Conservation (phyloP, 2,113 vertebrate species). For the Sapayoa aenigma region DNA sequence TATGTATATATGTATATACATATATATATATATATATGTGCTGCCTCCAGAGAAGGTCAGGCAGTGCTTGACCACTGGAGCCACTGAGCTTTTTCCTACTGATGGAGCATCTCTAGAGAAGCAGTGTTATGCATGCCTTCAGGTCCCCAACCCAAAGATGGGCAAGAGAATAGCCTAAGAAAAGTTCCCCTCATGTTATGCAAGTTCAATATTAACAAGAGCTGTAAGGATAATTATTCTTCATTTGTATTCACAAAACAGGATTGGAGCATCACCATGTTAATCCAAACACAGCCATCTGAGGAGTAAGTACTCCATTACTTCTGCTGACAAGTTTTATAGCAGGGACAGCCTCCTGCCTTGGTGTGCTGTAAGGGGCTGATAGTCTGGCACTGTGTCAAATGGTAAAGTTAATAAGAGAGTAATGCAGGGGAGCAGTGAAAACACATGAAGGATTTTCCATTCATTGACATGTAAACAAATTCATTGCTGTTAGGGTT, state of each 20-base stretch:
- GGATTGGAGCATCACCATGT: not conserved
- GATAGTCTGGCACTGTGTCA: not conserved
- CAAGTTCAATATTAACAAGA: not conserved
- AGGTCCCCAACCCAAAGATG: not conserved
- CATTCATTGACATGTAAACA: conserved; percentile 19
- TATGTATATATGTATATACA: not conserved
- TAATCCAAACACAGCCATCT: not conserved
- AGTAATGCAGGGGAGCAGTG: not conserved
- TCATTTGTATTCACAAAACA: not conserved
- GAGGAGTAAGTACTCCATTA: not conserved
- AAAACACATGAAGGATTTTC: not conserved
- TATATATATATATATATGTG: accelerated
- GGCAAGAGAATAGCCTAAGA: not conserved
- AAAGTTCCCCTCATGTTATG: not conserved
- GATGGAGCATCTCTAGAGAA: not conserved
- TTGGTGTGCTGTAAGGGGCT: not conserved
- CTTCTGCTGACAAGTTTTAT: not conserved
- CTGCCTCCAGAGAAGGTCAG: not conserved
- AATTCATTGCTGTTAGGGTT: not conserved
- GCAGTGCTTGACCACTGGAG: not conserved
- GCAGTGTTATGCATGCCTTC: not conserved
- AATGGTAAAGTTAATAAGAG: not conserved
- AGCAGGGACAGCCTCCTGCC: not conserved
- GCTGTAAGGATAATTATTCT: not conserved
- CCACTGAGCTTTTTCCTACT: not conserved